A percentile compares a stretch with the other conserved stretches of the same genome.
These are phyloP conservation scores for Anguilla anguilla DNA, from an alignment of 2,797 vertebrate genomes.

Conservation along the genomic window DNA sequence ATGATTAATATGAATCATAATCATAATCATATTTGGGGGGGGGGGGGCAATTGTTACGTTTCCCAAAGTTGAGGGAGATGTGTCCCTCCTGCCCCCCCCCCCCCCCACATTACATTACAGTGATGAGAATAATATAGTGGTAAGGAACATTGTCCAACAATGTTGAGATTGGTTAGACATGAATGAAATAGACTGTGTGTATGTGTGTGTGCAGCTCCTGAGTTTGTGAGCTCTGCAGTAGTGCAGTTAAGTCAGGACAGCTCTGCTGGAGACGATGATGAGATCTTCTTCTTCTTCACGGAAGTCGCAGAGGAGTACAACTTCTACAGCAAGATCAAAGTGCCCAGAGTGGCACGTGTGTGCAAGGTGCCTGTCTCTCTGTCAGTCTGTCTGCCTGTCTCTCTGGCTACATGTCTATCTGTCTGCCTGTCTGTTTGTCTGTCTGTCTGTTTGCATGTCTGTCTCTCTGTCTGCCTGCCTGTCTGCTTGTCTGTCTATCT, in stretches of 20 bases:
- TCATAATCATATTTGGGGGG: too few species aligned
- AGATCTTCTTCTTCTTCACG: slow-evolving; percentile 90
- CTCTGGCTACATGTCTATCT: not conserved
- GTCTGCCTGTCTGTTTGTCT: too few species aligned
- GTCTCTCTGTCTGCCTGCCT: not conserved
- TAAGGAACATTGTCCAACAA: too few species aligned
- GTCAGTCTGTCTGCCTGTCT: not conserved
- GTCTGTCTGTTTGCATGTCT: not conserved
- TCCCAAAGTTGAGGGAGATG: too few species aligned
- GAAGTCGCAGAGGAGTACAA: slow-evolving; percentile 83
- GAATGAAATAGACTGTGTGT: not conserved
- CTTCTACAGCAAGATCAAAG: slow-evolving; percentile 78
- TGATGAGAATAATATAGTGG: too few species aligned
- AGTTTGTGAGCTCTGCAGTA: slow-evolving; percentile 82
- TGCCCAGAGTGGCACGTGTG: slow-evolving; percentile 84
- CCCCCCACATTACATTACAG: too few species aligned
- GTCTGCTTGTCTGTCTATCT: not conserved
- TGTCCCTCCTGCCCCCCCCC: too few species aligned
- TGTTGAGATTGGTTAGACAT: too few species aligned
- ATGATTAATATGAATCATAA: too few species aligned
- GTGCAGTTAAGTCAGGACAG: slow-evolving; percentile 70
- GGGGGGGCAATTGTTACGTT: too few species aligned
- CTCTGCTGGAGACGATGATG: slow-evolving; percentile 70
- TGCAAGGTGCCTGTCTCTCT: slow-evolving; percentile 76
- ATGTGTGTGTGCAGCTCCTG: slow-evolving; percentile 69